Evolutionary conservation across 2,888 invertebrate species (phyloP).

Genomic region (Aphodius sticticus): DNA sequence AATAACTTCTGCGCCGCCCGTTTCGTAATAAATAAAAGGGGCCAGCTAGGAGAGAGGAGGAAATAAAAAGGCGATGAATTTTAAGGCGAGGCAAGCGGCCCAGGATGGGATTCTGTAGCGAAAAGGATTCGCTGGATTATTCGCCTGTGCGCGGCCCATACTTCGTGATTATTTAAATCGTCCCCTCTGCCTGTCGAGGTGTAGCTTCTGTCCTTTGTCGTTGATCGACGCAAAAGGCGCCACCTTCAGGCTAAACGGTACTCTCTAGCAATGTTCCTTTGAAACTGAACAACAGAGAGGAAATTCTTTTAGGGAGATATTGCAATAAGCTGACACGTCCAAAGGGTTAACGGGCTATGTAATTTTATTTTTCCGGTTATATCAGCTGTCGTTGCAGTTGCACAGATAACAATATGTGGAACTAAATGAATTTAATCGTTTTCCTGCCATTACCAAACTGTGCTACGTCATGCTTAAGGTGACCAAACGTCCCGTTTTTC

Average conservation of each 20-base stretch:
- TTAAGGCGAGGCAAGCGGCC: neutral
- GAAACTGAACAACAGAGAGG: neutral
- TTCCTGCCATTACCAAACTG: too few relatives aligned
- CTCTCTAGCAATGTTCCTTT: neutral
- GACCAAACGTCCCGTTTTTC: too few relatives aligned
- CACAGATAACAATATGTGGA: too few relatives aligned
- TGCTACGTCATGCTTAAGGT: too few relatives aligned
- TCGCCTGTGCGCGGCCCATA: neutral
- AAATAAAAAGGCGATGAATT: slow-evolving; percentile 4
- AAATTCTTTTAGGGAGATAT: neutral
- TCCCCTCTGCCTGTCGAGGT: neutral
- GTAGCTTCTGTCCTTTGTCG: slow-evolving; percentile 4
- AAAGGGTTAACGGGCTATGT: too few relatives aligned
- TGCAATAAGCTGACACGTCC: neutral
- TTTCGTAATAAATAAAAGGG: slow-evolving; percentile 27
- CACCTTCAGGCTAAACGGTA: neutral
- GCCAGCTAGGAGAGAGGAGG: neutral
- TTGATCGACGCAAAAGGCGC: neutral
- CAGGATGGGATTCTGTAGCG: neutral
- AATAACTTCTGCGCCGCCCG: slow-evolving; percentile 26
- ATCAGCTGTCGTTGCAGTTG: too few relatives aligned
- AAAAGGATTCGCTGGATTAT: neutral
- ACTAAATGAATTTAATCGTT: too few relatives aligned
- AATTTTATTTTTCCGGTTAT: too few relatives aligned
- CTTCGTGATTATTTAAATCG: slow-evolving; percentile 4